Percentiles rank a stretch among this genome's conserved stretches.
These are phyloP conservation scores for Hydropotes inermis DNA, from an alignment of 2,113 vertebrate species.

Conservation along the genomic window DNA sequence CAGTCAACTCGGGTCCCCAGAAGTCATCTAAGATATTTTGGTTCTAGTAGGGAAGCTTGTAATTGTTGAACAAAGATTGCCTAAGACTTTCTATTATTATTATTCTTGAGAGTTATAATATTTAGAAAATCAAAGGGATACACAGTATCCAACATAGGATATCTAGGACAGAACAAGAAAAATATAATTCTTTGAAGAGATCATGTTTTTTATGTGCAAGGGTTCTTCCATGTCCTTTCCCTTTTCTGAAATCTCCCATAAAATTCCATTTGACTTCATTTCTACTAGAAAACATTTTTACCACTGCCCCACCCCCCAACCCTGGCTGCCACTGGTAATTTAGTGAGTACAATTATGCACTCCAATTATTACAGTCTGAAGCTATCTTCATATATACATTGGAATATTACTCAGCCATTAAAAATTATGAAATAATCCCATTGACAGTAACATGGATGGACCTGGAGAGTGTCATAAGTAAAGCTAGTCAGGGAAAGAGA, in stretches of 20 bases:
- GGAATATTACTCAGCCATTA: no score
- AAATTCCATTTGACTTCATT: not conserved
- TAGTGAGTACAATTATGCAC: not conserved
- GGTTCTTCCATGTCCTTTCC: accelerated
- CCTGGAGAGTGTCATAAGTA: accelerated
- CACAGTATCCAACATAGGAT: not conserved
- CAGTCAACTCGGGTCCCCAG: not conserved
- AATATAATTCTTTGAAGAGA: not conserved
- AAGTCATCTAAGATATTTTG: not conserved
- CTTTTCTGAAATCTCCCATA: not conserved
- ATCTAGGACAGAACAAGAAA: not conserved
- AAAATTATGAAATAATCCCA: no score
- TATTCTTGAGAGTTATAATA: not conserved
- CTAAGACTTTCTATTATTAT: not conserved
- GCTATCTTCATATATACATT: no score
- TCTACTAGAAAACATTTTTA: not conserved
- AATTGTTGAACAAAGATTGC: not conserved
- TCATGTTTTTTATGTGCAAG: not conserved
- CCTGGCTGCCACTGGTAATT: accelerated
- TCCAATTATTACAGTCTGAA: no score
- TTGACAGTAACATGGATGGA: no score
- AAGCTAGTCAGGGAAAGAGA: no score
- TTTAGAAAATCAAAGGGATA: not conserved
- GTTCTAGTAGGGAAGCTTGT: not conserved
- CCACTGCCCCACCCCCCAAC: accelerated